These are phyloP conservation scores for Phallusia fumigata DNA, from an alignment of 23 tunicate species.

Conservation along the genomic window DNA sequence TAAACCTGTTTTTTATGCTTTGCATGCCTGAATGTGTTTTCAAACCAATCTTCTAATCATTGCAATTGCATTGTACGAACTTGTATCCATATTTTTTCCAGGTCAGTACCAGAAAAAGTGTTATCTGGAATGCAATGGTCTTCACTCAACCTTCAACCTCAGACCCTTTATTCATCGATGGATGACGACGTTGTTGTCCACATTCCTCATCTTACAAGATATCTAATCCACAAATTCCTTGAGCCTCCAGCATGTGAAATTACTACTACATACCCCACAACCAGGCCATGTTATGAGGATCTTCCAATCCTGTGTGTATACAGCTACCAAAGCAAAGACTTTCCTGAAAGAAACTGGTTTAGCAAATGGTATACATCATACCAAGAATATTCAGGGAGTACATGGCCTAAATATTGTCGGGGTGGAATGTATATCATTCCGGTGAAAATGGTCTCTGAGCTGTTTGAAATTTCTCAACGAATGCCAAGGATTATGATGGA, in stretches of 20 bases:
- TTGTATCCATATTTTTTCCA: too few relatives aligned
- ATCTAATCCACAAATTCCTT: not conserved
- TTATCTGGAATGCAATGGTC: constrained; percentile 63
- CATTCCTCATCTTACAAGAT: not conserved
- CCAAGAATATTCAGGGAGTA: constrained; percentile 10
- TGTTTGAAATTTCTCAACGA: constrained; percentile 35
- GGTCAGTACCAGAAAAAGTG: constrained; percentile 25
- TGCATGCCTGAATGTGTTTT: too few relatives aligned
- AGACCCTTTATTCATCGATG: constrained; percentile 33
- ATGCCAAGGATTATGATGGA: constrained; percentile 37
- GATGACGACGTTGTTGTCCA: constrained; percentile 47
- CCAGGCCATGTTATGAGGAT: not conserved
- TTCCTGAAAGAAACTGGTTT: constrained; percentile 15
- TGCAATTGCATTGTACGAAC: too few relatives aligned
- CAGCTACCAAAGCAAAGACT: constrained; percentile 23
- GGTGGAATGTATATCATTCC: constrained; percentile 65
- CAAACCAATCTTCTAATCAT: too few relatives aligned
- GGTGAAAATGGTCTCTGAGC: constrained; percentile 12
- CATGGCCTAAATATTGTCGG: constrained; percentile 72
- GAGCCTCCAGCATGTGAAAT: not conserved
- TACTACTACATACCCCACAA: not conserved
- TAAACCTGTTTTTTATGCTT: too few relatives aligned
- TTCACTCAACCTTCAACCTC: constrained; percentile 14
- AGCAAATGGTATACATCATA: constrained; percentile 41
- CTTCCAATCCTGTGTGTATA: constrained; percentile 43